Percentiles rank a stretch among this genome's conserved stretches.
Evolutionary conservation across 2,113 vertebrate species (phyloP).

Genomic region (Syngnathoides biaculeatus): DNA sequence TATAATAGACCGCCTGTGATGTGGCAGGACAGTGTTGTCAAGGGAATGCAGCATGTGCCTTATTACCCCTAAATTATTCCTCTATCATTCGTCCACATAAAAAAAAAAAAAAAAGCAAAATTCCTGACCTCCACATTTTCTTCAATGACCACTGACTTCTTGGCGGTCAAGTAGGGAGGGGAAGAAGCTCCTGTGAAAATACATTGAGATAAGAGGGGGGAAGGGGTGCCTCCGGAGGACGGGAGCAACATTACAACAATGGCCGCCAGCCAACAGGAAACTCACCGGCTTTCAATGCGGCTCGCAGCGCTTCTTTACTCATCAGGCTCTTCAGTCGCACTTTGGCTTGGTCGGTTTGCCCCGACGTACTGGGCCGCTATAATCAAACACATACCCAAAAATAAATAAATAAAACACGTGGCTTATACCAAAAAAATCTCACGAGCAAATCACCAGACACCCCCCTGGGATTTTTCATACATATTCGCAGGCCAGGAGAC

Average conservation of each 20-base stretch:
- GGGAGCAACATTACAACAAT: neutral
- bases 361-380: constrained; percentile 45
- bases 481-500: constrained; percentile 77
- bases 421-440: neutral
- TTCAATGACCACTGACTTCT: constrained; percentile 1
- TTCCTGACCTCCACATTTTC: constrained; percentile 43
- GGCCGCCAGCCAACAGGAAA: neutral
- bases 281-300: constrained; percentile 76
- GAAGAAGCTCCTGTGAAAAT: constrained; percentile 1
- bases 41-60: no score
- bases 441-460: neutral
- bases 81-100: neutral
- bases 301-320: constrained; percentile 75
- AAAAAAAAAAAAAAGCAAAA: neutral
- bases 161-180: constrained; percentile 42
- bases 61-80: no score
- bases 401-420: neutral
- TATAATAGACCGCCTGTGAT: no score
- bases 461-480: constrained; percentile 48
- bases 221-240: neutral
- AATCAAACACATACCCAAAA: no score
- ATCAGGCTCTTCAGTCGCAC: constrained; percentile 85
- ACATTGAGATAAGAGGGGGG: neutral
- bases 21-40: no score
- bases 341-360: constrained; percentile 53